phyloP scores from a whole-genome alignment of 2,888 invertebrate species.

The Schrankia costaestrigalis region DNA sequence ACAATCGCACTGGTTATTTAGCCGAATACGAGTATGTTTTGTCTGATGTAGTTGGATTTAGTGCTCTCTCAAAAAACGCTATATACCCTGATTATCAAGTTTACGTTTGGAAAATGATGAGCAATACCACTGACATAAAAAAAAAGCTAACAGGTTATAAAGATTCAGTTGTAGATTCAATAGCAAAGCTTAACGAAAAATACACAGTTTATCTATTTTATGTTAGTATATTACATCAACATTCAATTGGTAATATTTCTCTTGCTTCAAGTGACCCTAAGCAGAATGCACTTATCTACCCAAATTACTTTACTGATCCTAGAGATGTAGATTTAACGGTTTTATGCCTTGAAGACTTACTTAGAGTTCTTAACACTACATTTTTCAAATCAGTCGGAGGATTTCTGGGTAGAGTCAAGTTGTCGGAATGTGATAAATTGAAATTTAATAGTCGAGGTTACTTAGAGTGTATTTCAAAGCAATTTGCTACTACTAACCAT shows the following conservation, averaged over 20 bases:
- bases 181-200: constrained; percentile 42
- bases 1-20: constrained; percentile 70
- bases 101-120: constrained; percentile 38
- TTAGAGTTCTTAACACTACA: constrained; percentile 34
- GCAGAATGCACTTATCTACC: constrained; percentile 49
- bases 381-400: constrained; percentile 14
- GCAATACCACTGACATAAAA: constrained; percentile 38
- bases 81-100: constrained; percentile 48
- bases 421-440: constrained; percentile 40
- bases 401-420: constrained; percentile 39
- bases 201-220: constrained; percentile 48
- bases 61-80: constrained; percentile 39
- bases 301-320: constrained; percentile 76
- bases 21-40: constrained; percentile 68
- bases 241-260: constrained; percentile 76
- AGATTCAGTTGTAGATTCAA: constrained; percentile 32
- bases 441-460: constrained; percentile 41
- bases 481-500: constrained; percentile 75
- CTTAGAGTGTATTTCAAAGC: constrained; percentile 61
- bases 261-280: constrained; percentile 79
- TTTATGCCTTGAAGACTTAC: constrained; percentile 45
- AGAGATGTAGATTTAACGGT: constrained; percentile 68
- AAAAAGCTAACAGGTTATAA: constrained; percentile 15
- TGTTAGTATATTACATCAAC: constrained; percentile 66
- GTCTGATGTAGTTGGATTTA: constrained; percentile 74